phyloP scores from a whole-genome alignment of 2,113 vertebrate species.

The Cyprinodon variegatus region DNA sequence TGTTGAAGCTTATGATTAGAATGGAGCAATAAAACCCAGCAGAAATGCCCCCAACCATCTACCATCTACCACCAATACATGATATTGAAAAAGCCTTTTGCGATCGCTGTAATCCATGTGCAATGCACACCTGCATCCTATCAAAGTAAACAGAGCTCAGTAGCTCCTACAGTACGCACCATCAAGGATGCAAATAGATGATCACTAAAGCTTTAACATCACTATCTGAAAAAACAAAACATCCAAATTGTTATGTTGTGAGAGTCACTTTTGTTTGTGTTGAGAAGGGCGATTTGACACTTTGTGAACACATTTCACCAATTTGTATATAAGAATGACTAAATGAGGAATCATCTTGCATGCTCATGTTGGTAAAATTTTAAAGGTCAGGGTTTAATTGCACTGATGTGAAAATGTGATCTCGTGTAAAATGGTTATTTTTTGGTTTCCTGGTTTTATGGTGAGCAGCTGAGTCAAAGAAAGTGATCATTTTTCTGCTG shows the following conservation, averaged over 20 bases:
- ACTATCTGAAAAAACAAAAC: conserved; percentile 29
- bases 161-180: conserved; percentile 29
- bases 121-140: conserved; percentile 20
- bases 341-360: conserved; percentile 67
- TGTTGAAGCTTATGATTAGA: conserved; percentile 46
- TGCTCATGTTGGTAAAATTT: conserved; percentile 75
- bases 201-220: conserved; percentile 46
- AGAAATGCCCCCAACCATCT: conserved; percentile 18
- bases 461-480: conserved; percentile 64
- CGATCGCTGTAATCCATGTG: conserved; percentile 25
- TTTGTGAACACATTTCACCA: conserved; percentile 48
- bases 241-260: conserved; percentile 50
- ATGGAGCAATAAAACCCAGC: conserved; percentile 64
- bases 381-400: conserved; percentile 78
- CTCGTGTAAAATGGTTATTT: conserved; percentile 42
- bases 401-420: conserved; percentile 76
- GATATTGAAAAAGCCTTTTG: conserved; percentile 42
- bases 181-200: conserved; percentile 41
- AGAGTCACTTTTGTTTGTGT: conserved; percentile 51
- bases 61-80: conserved; percentile 8
- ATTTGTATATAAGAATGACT: conserved; percentile 68
- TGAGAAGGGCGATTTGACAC: conserved; percentile 44
- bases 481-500: conserved; percentile 61
- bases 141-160: conserved; percentile 38
- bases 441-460: conserved; percentile 57